These are phyloP conservation scores for Tethya wilhelma DNA, from an alignment of 37 sponge, comb jelly and placozoan genomes.

Conservation along the genomic window DNA sequence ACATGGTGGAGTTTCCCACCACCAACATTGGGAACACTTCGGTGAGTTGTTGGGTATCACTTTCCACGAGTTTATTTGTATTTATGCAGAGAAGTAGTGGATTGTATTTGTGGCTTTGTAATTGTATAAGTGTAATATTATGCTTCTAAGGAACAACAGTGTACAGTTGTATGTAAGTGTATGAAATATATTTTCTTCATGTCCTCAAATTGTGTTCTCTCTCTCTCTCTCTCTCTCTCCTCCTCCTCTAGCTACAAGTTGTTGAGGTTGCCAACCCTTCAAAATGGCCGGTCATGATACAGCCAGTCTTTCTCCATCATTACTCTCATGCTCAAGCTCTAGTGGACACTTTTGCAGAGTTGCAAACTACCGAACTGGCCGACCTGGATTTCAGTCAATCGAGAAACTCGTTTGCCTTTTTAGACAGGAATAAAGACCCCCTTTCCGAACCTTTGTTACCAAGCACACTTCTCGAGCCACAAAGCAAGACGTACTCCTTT, in stretches of 20 bases:
- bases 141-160: too few relatives aligned
- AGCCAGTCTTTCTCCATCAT: conserved; percentile 47
- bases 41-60: conserved; percentile 53
- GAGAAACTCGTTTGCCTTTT: conserved; percentile 8
- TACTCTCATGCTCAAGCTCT: conserved; percentile 27
- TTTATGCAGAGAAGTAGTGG: background rate
- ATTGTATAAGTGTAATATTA: too few relatives aligned
- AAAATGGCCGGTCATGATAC: conserved; percentile 8
- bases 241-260: conserved; percentile 1
- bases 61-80: too few relatives aligned
- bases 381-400: conserved; percentile 18
- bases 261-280: conserved; percentile 46
- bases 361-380: conserved; percentile 2
- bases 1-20: conserved; percentile 42
- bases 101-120: background rate
- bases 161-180: too few relatives aligned
- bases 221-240: background rate
- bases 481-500: background rate
- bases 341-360: conserved; percentile 16
- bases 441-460: background rate
- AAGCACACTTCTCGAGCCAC: conserved; percentile 16
- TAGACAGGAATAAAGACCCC: background rate
- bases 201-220: background rate
- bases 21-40: conserved; percentile 71
- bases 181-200: too few relatives aligned